Evolutionary conservation across 2,113 vertebrate genomes (phyloP), one percentile per base, ranked within the genome.

Genomic region (Grammomys surdaster): DNA sequence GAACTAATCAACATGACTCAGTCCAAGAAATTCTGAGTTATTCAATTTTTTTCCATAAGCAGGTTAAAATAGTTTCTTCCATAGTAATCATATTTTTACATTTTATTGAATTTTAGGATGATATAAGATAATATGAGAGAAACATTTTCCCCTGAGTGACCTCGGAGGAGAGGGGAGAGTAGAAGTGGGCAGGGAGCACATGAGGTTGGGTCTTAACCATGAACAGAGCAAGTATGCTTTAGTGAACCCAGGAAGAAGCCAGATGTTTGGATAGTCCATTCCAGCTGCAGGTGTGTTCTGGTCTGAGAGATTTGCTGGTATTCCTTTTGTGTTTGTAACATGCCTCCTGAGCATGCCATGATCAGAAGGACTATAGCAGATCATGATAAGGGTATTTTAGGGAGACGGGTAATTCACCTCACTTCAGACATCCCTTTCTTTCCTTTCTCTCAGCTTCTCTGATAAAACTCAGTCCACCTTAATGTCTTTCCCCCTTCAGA

Each of bases 221-320:
- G 43, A 22, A 7, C 12, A 7, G 48, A 48, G 48, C 36, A 0
- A 36, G n/a, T 5, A 8, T 0, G 3, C 3, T 4, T 28, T 3
- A 1, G 4, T 4, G 8, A 16, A 16, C 28, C 40, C 1, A 28
- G 54, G 80, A 60, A 14, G 0, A 2, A 90, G 69, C 11, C 51
- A 8, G 54, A 8, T 9, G 0, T 2, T 13, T 0, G 43, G 24
- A 10, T 0, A 5, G 0, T 0, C 20, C 40, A 7, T 22, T 1
- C 16, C 54, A 22, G 24, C 51, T 0, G 19, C 1, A 5, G 46
- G 4, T 22, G 12, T 2, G 6, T 16, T 22, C 67, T 1, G 3
- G 81, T 43, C 11, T 58, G 7, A 43, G 19, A 40, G 7, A 13
- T 20, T 1, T n/a, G 1, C 5, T 4, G n/a, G 2, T 5, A 8